Base-by-base conservation (phyloP, 2,888 invertebrate genomes). In the Rapana venosa region DNA sequence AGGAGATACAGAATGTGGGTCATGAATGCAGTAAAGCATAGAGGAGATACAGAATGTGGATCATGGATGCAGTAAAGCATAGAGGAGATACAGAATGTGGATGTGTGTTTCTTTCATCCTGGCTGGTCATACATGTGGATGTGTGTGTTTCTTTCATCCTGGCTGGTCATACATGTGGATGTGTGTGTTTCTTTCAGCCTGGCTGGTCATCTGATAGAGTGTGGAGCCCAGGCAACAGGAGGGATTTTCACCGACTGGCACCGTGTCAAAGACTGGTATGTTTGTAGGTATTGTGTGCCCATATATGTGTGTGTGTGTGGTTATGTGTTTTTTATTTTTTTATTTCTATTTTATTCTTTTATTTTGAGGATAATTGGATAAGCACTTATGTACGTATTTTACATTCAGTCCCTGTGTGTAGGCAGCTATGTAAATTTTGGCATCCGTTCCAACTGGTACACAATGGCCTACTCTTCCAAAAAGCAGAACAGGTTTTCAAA, bases 231-330 rank as follows among this genome's bases (percentile, higher is more conserved):
- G 92, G 94, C 95, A 4, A 97, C 97, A 85, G 97, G 97, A 36
- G 97, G 97, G 11, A 96, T 96, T 70, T 96, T 96, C 92, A 97
- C 97, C 81, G 97, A 97, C 92, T 97, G 97, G 97, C 94, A 96
- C 70, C 91, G 92, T 87, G 96, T 97, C 4, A 93, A 94, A 58
- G 95, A 96, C 91, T 97, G 96, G 96, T 96, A 94, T 91, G 93
- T 87, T 1, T 22, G 11, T 26, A 32, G 17, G n/a, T n/a, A 22
- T 35, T 88, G n/a, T n/a, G 17, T 1, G 30, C 0, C 1, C 0
- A 8, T 5, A 20, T 8, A 11, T 90, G 2, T 11, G 32, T 26
- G 13, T 56, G 30, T 15, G 8, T 5, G 15, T 5, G 30, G 8
- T 35, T 90, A 0, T 11, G 32, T 26, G 13, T 47, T 35, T 61